A percentile compares a stretch with the other conserved stretches of the same genome.
phyloP scores from a whole-genome alignment of 2,797 vertebrate species.

The Salmo trutta region DNA sequence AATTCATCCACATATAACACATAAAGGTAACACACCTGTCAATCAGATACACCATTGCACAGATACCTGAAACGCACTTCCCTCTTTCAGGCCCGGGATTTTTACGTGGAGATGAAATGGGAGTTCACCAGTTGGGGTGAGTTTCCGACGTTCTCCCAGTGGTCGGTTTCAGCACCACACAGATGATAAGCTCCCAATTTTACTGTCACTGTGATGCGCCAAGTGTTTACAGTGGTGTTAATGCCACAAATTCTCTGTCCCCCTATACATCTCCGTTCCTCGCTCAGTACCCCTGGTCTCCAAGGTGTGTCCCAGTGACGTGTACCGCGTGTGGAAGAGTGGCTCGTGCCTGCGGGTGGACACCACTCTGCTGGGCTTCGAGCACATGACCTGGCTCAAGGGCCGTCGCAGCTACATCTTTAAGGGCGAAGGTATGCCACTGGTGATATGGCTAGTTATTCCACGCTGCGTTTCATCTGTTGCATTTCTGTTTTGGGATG shows the following conservation, averaged over 20 bases:
- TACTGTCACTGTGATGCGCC: conserved; percentile 3
- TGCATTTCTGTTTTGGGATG: too few species aligned
- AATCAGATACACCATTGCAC: background rate
- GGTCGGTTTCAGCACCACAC: conserved; percentile 67
- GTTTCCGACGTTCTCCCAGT: conserved; percentile 24
- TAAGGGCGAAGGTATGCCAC: conserved; percentile 86
- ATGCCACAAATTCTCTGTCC: too few species aligned
- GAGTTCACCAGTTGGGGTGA: conserved; percentile 94
- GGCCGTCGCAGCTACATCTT: conserved; percentile 95
- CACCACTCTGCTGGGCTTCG: conserved; percentile 93
- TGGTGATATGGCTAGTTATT: too few species aligned
- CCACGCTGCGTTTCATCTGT: too few species aligned
- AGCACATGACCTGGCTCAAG: conserved; percentile 97
- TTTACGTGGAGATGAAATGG: conserved; percentile 99
- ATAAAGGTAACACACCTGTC: background rate
- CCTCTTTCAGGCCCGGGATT: conserved; percentile 84
- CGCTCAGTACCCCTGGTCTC: conserved; percentile 89
- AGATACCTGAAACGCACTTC: background rate
- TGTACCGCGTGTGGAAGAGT: conserved; percentile 95
- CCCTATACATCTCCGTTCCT: background rate
- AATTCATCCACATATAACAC: too few species aligned
- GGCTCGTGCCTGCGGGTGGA: conserved; percentile 93
- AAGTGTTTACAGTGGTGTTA: background rate
- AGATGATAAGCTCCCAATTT: conserved; percentile 63
- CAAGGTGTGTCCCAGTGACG: conserved; percentile 94